Evolutionary conservation across 2,888 invertebrate species (phyloP).

Genomic region (Athetis lepigone): DNA sequence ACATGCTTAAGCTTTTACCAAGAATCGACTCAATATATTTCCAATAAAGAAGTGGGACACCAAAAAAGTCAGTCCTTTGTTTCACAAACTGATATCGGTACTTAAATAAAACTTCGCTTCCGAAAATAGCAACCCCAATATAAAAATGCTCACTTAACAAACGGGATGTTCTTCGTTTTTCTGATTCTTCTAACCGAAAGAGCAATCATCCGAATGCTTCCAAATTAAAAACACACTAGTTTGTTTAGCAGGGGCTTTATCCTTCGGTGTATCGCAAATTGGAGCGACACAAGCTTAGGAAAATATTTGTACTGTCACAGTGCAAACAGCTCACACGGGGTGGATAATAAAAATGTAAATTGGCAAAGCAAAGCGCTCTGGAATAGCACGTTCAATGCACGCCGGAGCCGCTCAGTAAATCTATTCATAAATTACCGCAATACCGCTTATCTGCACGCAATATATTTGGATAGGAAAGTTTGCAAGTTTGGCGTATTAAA

Average conservation of each 20-base stretch:
- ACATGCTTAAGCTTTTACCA: not conserved
- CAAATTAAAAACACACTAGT: constrained; percentile 52
- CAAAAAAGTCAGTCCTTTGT: not conserved
- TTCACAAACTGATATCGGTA: constrained; percentile 12
- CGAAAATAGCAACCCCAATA: constrained; percentile 23
- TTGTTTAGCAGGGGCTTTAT: constrained; percentile 32
- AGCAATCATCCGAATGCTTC: constrained; percentile 34
- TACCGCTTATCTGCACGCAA: constrained; percentile 72
- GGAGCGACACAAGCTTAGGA: constrained; percentile 52
- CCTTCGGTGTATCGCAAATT: constrained; percentile 54
- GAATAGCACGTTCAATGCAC: constrained; percentile 65
- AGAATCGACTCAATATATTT: not conserved
- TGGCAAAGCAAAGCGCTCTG: constrained; percentile 69
- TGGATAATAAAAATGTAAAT: constrained; percentile 79
- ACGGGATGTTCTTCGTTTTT: constrained; percentile 42
- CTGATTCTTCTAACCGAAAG: constrained; percentile 31
- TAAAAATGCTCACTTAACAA: constrained; percentile 37
- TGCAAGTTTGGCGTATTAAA: constrained; percentile 52
- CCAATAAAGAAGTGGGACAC: constrained; percentile 4
- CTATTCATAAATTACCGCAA: constrained; percentile 75
- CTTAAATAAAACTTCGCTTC: constrained; percentile 9
- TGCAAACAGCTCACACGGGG: constrained; percentile 61
- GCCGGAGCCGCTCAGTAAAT: constrained; percentile 66
- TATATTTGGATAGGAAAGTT: constrained; percentile 65
- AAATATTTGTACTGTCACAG: constrained; percentile 64